Evolutionary conservation across 2,888 invertebrate species (phyloP).

Genomic region (Andrena praecox): DNA sequence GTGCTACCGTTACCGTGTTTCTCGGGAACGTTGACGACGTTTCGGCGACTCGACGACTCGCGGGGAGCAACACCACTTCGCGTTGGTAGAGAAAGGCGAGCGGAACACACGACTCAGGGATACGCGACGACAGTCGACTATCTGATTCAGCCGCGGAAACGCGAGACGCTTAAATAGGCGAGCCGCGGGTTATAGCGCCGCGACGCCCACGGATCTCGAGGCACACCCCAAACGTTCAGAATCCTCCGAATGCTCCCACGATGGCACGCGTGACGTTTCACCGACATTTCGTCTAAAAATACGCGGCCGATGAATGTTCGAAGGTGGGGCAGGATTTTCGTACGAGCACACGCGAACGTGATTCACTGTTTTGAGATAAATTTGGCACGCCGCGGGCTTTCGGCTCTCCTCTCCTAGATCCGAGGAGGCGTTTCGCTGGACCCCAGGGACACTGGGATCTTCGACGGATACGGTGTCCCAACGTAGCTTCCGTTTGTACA

Average conservation of each 20-base stretch:
- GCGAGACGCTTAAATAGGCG: slow-evolving; percentile 64
- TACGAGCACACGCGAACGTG: slow-evolving; percentile 13
- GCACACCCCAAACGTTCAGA: neutral
- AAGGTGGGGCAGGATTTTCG: slow-evolving; percentile 21
- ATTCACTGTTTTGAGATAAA: slow-evolving; percentile 47
- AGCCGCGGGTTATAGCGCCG: slow-evolving; percentile 1
- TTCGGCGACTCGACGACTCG: neutral
- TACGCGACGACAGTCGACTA: slow-evolving; percentile 35
- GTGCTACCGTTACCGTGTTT: slow-evolving; percentile 44
- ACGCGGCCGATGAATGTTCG: slow-evolving; percentile 22
- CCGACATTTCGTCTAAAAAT: slow-evolving; percentile 63
- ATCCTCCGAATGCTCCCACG: slow-evolving; percentile 37
- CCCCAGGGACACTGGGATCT: neutral
- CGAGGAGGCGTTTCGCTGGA: neutral
- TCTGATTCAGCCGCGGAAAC: slow-evolving; percentile 49
- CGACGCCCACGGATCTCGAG: slow-evolving; percentile 11
- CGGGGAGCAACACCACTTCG: neutral
- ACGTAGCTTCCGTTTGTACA: no score
- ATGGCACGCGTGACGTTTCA: slow-evolving; percentile 58
- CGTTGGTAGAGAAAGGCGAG: neutral
- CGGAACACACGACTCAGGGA: neutral
- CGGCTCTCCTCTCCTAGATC: neutral
- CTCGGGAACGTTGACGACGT: slow-evolving; percentile 2
- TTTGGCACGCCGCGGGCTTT: slow-evolving; percentile 32
- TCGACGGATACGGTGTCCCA: neutral